phyloP scores from a whole-genome alignment of 1,140 invertebrate genomes.

The Eumeta japonica region DNA sequence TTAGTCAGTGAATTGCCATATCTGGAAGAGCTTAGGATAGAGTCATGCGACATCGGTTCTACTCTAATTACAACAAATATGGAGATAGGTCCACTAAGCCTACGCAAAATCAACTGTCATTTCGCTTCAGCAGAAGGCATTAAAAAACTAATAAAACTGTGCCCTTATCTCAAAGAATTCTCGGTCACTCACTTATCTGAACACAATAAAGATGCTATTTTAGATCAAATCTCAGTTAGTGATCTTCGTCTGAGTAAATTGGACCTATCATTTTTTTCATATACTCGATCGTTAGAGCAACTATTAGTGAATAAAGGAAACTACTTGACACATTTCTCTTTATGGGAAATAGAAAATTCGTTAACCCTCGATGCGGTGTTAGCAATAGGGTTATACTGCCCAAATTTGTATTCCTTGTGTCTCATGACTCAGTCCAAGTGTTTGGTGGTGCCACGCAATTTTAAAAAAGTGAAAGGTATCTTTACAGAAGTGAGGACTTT shows the following conservation, averaged over 20 bases:
- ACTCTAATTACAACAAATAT: conserved; percentile 36
- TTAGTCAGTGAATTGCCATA: conserved; percentile 40
- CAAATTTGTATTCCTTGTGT: conserved; percentile 31
- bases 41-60: conserved; percentile 52
- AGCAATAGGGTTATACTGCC: conserved; percentile 38
- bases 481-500: conserved; percentile 36
- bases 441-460: conserved; percentile 36
- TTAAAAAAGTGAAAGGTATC: conserved; percentile 28
- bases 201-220: conserved; percentile 43
- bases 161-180: conserved; percentile 41
- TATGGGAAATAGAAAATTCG: conserved; percentile 47
- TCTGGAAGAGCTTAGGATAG: conserved; percentile 47
- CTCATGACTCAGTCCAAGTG: conserved; percentile 44
- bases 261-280: conserved; percentile 49
- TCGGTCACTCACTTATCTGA: conserved; percentile 45
- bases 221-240: conserved; percentile 38
- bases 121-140: conserved; percentile 46
- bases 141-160: conserved; percentile 44
- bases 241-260: conserved; percentile 37
- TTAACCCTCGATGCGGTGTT: conserved; percentile 39
- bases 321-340: conserved; percentile 46
- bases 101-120: conserved; percentile 48
- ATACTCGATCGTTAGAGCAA: conserved; percentile 32
- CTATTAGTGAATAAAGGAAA: conserved; percentile 38
- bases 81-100: conserved; percentile 38